A percentile compares a stretch with the other conserved stretches of the same genome.
Evolutionary conservation across 2,797 vertebrate genomes (phyloP).

Genomic region (Malurus leucopterus): DNA sequence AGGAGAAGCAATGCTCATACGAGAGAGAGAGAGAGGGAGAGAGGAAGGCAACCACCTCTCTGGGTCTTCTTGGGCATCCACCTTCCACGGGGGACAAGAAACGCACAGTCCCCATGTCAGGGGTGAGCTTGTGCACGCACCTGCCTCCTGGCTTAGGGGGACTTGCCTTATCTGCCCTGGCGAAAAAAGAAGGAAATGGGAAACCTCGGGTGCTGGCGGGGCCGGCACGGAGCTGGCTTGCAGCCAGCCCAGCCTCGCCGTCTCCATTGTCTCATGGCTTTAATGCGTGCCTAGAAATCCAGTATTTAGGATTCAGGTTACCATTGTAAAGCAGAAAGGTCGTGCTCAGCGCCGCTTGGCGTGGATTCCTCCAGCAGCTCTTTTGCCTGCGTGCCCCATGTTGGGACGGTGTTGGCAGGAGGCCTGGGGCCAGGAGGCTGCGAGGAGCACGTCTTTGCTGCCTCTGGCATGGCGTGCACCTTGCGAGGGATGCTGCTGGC

Average conservation of each 20-base stretch:
- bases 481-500: not conserved
- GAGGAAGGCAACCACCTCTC: not conserved
- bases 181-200: slow-evolving; percentile 29
- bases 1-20: not conserved
- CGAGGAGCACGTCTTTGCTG: not conserved
- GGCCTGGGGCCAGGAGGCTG: not conserved
- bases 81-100: not conserved
- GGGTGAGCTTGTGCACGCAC: not conserved
- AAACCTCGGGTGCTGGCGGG: not conserved
- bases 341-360: slow-evolving; percentile 28
- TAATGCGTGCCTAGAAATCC: slow-evolving; percentile 63
- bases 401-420: not conserved
- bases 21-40: not conserved
- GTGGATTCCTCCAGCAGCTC: slow-evolving; percentile 43
- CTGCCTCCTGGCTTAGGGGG: slow-evolving; percentile 12
- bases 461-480: not conserved
- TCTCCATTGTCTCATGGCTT: slow-evolving; percentile 63
- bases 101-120: not conserved
- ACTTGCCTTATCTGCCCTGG: not conserved
- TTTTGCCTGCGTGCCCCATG: slow-evolving; percentile 29
- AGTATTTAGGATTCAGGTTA: slow-evolving; percentile 69
- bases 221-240: slow-evolving; percentile 7
- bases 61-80: not conserved
- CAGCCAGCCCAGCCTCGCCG: slow-evolving; percentile 47
- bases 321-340: slow-evolving; percentile 49